These are phyloP conservation scores for Strix aluco DNA, from an alignment of 2,113 vertebrate genomes.

Conservation along the genomic window DNA sequence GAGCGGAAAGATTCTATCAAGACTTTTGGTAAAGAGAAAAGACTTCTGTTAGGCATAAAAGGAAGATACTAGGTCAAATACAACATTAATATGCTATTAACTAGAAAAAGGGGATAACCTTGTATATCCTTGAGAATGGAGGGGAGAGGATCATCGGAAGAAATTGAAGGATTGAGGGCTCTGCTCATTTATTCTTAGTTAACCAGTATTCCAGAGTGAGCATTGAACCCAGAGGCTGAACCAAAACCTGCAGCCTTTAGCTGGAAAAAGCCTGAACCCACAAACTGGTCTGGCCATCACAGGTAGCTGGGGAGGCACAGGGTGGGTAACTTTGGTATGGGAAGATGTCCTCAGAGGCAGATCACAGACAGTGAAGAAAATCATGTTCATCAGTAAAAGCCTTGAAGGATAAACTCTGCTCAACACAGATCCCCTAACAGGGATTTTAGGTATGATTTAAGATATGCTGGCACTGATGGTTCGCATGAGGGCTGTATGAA, in stretches of 20 bases:
- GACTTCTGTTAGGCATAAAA: background rate
- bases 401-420: background rate
- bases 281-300: background rate
- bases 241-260: background rate
- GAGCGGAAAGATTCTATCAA: background rate
- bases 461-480: background rate
- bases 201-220: background rate
- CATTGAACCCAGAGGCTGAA: background rate
- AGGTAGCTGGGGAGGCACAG: background rate
- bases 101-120: background rate
- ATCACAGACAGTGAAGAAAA: background rate
- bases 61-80: background rate
- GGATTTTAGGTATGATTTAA: background rate
- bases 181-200: background rate
- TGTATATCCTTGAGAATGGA: background rate
- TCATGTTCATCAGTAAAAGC: background rate
- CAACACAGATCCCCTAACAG: background rate
- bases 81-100: background rate
- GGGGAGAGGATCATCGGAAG: background rate
- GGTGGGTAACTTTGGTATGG: background rate
- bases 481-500: background rate
- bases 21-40: background rate
- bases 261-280: background rate
- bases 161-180: background rate
- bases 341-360: background rate